A percentile compares a stretch with the other conserved stretches of the same genome.
phyloP scores from a whole-genome alignment of 2,113 vertebrate genomes.

The Cnemophilus loriae region DNA sequence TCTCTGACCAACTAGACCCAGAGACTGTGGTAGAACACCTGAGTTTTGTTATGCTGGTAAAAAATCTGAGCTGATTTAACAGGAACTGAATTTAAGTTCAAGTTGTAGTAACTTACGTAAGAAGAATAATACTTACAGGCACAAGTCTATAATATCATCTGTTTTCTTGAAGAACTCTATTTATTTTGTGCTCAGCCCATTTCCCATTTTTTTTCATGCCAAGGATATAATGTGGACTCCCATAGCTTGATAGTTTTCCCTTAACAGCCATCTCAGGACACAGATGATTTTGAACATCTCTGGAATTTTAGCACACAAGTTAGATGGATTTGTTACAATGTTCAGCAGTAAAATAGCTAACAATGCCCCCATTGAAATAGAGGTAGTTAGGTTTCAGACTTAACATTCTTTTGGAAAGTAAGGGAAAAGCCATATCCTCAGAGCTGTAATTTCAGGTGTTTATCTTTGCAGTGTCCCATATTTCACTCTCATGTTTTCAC shows the following conservation, averaged over 20 bases:
- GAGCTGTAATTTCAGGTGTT: constrained; percentile 40
- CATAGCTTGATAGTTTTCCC: not conserved
- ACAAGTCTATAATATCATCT: not conserved
- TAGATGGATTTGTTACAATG: not conserved
- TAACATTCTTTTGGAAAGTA: not conserved
- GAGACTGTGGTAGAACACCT: not conserved
- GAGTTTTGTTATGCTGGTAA: not conserved
- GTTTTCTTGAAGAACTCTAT: not conserved
- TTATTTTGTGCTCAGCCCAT: not conserved
- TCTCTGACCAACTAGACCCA: not conserved
- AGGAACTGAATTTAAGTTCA: not conserved
- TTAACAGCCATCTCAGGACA: not conserved
- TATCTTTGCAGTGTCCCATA: not conserved
- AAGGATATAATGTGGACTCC: not conserved
- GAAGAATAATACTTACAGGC: not conserved
- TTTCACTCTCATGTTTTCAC: constrained; percentile 15
- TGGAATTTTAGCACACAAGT: constrained; percentile 22
- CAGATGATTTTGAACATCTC: constrained; percentile 5
- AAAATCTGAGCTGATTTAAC: not conserved
- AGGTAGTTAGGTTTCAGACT: not conserved
- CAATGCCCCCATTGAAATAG: constrained; percentile 7
- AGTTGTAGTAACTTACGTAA: not conserved
- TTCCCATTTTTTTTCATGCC: not conserved
- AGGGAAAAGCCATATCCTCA: not conserved
- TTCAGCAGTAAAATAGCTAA: constrained; percentile 20